A percentile compares a stretch with the other conserved stretches of the same genome.
Evolutionary conservation across 2,113 vertebrate species (phyloP).

Genomic region (Stegostoma tigrinum): DNA sequence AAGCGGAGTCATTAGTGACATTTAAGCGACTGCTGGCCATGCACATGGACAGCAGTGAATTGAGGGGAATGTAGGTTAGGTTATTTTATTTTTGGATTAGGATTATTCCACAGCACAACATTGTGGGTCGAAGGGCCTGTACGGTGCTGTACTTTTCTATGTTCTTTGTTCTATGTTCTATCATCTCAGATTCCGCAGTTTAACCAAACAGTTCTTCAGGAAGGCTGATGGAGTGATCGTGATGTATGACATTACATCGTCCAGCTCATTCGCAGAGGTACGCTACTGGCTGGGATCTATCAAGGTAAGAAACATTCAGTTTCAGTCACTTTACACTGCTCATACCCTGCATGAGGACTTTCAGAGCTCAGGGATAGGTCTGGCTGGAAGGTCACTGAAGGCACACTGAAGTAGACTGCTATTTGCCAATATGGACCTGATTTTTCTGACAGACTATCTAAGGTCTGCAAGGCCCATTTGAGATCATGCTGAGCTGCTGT

Average conservation of each 20-base stretch:
- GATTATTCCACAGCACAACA: too few species aligned
- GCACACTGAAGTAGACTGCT: too few species aligned
- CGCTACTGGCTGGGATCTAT: conserved; percentile 76
- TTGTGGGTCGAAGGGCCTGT: too few species aligned
- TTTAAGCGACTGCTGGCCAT: too few species aligned
- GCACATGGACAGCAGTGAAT: too few species aligned
- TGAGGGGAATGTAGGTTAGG: too few species aligned
- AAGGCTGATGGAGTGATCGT: conserved; percentile 79
- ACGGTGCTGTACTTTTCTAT: too few species aligned
- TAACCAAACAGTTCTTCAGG: conserved; percentile 76
- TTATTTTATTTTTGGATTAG: too few species aligned
- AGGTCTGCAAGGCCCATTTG: not conserved
- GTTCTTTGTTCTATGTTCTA: too few species aligned
- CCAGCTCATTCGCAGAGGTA: conserved; percentile 63
- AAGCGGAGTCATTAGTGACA: too few species aligned
- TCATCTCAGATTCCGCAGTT: conserved; percentile 74
- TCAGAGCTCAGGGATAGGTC: not conserved
- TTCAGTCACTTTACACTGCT: rapidly evolving
- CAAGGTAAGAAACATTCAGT: conserved; percentile 57
- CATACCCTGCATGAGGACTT: not conserved
- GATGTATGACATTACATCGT: conserved; percentile 84
- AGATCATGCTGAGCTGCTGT: not conserved
- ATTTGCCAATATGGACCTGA: not conserved
- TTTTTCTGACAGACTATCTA: not conserved
- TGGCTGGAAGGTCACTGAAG: not conserved